These are phyloP conservation scores for Oxystoma pomonae DNA, from an alignment of 2,888 invertebrate genomes.

Conservation along the genomic window DNA sequence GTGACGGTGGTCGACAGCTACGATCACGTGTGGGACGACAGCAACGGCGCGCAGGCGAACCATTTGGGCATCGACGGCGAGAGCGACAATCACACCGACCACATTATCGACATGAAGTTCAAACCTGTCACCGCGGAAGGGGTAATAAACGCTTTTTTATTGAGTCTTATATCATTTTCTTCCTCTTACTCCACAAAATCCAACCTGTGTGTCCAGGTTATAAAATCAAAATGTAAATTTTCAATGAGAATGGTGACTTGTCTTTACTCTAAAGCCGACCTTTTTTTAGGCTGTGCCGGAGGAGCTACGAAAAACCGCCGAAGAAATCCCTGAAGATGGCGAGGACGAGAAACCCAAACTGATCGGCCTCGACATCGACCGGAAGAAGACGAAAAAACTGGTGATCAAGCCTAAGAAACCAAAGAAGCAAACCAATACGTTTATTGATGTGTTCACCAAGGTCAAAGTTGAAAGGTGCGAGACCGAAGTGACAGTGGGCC, in stretches of 20 bases:
- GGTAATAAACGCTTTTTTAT: too few relatives aligned
- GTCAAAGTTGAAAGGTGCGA: conserved; percentile 37
- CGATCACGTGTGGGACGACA: neutral
- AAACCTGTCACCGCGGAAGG: neutral
- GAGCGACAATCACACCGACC: neutral
- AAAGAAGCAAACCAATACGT: conserved; percentile 35
- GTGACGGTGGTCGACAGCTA: neutral
- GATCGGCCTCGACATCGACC: conserved; percentile 36
- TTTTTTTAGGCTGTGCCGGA: too few relatives aligned
- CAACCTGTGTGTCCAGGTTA: too few relatives aligned
- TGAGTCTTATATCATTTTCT: too few relatives aligned
- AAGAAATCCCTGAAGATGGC: conserved; percentile 29
- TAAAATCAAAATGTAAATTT: too few relatives aligned
- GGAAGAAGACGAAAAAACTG: conserved; percentile 41
- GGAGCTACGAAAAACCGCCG: too few relatives aligned
- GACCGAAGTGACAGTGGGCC: conserved; percentile 1
- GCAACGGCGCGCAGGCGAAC: neutral
- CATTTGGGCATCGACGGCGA: neutral
- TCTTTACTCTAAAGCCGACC: too few relatives aligned
- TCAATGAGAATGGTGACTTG: too few relatives aligned
- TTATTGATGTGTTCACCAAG: conserved; percentile 45
- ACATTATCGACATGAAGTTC: neutral
- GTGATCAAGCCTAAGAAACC: conserved; percentile 38
- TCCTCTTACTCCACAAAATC: too few relatives aligned
- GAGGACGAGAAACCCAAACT: conserved; percentile 14